These are phyloP conservation scores for Enteromius argenteus DNA, from an alignment of 2,797 vertebrate genomes.

Conservation along the genomic window DNA sequence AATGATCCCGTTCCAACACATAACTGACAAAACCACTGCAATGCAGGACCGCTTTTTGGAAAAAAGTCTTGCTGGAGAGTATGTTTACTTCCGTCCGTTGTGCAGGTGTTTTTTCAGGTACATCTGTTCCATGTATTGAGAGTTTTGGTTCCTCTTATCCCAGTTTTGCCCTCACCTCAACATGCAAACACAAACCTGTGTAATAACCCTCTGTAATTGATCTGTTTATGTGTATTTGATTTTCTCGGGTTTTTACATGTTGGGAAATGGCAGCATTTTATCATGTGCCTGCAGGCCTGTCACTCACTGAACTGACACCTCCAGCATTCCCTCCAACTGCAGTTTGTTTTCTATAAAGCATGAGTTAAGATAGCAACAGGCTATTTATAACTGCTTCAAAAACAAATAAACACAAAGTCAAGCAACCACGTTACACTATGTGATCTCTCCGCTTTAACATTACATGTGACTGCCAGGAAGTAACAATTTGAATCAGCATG, in stretches of 20 bases:
- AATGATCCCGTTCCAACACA: conserved; percentile 45
- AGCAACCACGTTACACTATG: neutral
- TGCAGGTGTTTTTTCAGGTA: conserved; percentile 16
- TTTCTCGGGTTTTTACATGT: conserved; percentile 46
- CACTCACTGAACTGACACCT: conserved; percentile 26
- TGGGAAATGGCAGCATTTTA: conserved; percentile 39
- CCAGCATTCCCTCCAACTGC: conserved; percentile 23
- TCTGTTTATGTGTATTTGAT: conserved; percentile 27
- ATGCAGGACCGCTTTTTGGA: neutral
- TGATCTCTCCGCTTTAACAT: neutral
- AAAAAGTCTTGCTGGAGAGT: neutral
- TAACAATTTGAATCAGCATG: neutral
- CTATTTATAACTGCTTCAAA: neutral
- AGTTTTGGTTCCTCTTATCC: neutral
- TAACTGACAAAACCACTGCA: conserved; percentile 25
- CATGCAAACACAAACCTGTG: neutral
- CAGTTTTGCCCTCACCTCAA: neutral
- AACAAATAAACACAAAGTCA: neutral
- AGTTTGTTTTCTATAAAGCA: conserved; percentile 22
- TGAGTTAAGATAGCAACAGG: conserved; percentile 11
- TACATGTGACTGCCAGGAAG: neutral
- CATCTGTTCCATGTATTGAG: neutral
- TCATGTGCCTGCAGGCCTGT: conserved; percentile 47
- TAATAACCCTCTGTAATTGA: conserved; percentile 30
- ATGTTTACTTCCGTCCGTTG: neutral